phyloP scores from a whole-genome alignment of 2,888 invertebrate genomes.

The Petrolisthes manimaculis region DNA sequence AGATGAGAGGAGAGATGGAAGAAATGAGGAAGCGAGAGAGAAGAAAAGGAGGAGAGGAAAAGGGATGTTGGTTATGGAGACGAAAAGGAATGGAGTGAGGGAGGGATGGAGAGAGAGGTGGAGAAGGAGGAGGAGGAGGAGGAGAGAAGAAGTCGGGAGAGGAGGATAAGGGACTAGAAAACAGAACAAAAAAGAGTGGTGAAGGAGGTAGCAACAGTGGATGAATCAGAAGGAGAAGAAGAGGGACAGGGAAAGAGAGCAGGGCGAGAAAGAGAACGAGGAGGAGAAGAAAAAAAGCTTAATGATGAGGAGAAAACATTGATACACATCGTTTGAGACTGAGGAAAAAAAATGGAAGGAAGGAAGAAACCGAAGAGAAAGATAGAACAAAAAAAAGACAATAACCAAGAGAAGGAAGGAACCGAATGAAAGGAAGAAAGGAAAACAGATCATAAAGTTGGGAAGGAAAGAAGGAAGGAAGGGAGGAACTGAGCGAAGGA shows the following conservation, averaged over 20 bases:
- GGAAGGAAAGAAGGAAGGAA: slow-evolving; percentile 11
- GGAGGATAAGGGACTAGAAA: neutral
- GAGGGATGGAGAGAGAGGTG: slow-evolving; percentile 9
- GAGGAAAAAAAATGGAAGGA: no score
- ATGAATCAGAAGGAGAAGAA: neutral
- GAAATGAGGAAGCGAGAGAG: neutral
- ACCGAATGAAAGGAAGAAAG: neutral
- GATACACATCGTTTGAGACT: neutral
- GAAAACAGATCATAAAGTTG: neutral
- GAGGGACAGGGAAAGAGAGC: neutral
- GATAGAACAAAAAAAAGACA: no score
- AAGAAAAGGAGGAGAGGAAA: neutral
- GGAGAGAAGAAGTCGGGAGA: neutral
- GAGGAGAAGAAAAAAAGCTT: neutral
- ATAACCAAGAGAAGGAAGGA: neutral
- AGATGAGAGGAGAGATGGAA: neutral
- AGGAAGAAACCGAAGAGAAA: no score
- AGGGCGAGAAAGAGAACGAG: neutral
- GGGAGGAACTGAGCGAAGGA: neutral
- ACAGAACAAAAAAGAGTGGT: neutral
- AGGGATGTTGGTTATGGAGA: neutral
- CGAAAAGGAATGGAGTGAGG: neutral
- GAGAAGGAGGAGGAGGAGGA: neutral
- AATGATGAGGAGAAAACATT: neutral
- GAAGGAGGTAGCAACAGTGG: neutral